phyloP scores from a whole-genome alignment of 2,888 invertebrate genomes.

The Thumatha senex region DNA sequence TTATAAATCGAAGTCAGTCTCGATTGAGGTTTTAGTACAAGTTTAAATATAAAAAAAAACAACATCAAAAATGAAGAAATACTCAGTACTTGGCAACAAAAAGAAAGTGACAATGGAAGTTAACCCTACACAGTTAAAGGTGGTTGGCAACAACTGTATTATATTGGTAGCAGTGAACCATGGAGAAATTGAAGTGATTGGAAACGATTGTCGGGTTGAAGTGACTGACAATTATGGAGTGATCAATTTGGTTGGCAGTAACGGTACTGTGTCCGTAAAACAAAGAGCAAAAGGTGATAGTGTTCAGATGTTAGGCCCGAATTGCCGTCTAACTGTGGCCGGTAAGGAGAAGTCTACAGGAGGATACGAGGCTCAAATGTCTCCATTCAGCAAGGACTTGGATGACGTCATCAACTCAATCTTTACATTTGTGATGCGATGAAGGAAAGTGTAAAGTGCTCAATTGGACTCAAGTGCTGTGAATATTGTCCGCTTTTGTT shows the following conservation, averaged over 20 bases:
- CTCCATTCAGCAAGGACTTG: conserved; percentile 75
- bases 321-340: conserved; percentile 63
- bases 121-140: conserved; percentile 64
- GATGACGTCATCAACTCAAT: conserved; percentile 77
- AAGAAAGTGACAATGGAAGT: conserved; percentile 78
- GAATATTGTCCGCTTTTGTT: conserved; percentile 33
- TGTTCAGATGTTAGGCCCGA: conserved; percentile 64
- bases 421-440: conserved; percentile 77
- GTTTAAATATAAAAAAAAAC: conserved; percentile 19
- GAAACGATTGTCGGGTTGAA: conserved; percentile 72
- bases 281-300: conserved; percentile 65
- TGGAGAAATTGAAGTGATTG: conserved; percentile 75
- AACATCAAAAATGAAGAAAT: conserved; percentile 67
- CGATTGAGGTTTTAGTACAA: conserved; percentile 10
- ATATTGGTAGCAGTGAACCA: conserved; percentile 63
- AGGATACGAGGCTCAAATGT: conserved; percentile 68
- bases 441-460: conserved; percentile 36
- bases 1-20: conserved; percentile 10
- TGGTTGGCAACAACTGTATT: conserved; percentile 73
- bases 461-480: conserved; percentile 39
- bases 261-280: conserved; percentile 60
- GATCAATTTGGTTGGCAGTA: conserved; percentile 69
- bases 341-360: conserved; percentile 63
- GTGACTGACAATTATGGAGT: conserved; percentile 65
- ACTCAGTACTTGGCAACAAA: conserved; percentile 75